Percentiles rank a stretch among this genome's conserved stretches.
Evolutionary conservation across 64 coral and sea anemone species (phyloP).

Genomic region (Acropora tenuis): DNA sequence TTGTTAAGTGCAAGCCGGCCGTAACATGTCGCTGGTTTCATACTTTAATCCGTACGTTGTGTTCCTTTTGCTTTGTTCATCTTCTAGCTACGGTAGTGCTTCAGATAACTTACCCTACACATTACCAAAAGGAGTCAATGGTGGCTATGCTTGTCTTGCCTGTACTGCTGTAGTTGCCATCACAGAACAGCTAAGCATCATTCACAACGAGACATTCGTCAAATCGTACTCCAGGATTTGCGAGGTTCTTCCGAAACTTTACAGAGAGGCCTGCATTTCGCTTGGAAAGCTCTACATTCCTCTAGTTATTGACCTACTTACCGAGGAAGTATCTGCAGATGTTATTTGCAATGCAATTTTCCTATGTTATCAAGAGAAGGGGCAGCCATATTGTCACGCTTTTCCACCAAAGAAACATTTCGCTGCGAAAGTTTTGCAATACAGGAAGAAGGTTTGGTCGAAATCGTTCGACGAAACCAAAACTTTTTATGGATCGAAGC

Average conservation of each 20-base stretch:
- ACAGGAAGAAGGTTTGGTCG: conserved; percentile 23
- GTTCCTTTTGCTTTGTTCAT: conserved; percentile 19
- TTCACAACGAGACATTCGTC: conserved; percentile 87
- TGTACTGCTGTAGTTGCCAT: conserved; percentile 86
- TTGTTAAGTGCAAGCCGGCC: background rate
- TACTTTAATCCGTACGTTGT: background rate
- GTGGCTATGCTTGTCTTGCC: conserved; percentile 71
- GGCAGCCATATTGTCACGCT: conserved; percentile 74
- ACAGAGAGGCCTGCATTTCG: conserved; percentile 62
- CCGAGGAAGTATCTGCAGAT: conserved; percentile 71
- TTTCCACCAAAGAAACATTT: conserved; percentile 84
- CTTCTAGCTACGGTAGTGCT: background rate
- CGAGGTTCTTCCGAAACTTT: conserved; percentile 55
- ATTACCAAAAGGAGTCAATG: conserved; percentile 83
- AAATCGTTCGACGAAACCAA: conserved; percentile 15
- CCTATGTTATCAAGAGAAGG: conserved; percentile 78
- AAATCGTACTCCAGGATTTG: conserved; percentile 76
- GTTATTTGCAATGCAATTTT: conserved; percentile 85
- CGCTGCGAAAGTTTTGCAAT: background rate
- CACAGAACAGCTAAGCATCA: conserved; percentile 77
- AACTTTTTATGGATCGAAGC: background rate
- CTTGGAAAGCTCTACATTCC: conserved; percentile 79
- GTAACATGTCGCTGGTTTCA: background rate
- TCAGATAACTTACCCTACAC: background rate
- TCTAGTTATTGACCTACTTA: conserved; percentile 51